These are phyloP conservation scores for Oscheius sp. DNA, from an alignment of 2,888 invertebrate species.

Conservation along the genomic window DNA sequence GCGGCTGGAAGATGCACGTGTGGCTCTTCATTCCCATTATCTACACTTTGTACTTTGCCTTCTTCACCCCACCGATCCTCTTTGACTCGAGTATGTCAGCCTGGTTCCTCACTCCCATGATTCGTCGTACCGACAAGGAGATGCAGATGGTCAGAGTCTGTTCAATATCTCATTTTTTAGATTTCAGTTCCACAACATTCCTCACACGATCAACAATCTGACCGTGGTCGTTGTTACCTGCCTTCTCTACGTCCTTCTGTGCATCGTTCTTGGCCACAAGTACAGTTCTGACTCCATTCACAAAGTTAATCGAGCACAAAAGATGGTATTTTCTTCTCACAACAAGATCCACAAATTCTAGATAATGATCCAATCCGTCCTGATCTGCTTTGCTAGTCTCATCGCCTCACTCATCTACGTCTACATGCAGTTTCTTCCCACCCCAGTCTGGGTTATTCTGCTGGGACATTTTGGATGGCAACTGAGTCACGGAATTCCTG, in stretches of 20 bases:
- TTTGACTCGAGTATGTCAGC: slow-evolving; percentile 54
- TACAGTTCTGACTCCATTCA: slow-evolving; percentile 15
- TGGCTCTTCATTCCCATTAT: not conserved
- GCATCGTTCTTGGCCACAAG: slow-evolving; percentile 30
- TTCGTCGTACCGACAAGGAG: not conserved
- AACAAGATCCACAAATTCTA: slow-evolving; percentile 26
- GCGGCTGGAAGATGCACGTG: not conserved
- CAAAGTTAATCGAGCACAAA: not conserved
- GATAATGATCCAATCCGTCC: slow-evolving; percentile 52
- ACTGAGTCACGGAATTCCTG: slow-evolving; percentile 47
- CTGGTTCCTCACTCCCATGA: slow-evolving; percentile 57
- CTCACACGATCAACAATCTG: slow-evolving; percentile 54
- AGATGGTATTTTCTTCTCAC: not conserved
- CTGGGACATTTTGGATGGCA: slow-evolving; percentile 56
- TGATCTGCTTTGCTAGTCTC: slow-evolving; percentile 51
- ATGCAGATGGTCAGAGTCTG: too few species aligned
- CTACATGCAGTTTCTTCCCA: slow-evolving; percentile 55
- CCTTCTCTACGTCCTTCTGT: slow-evolving; percentile 36
- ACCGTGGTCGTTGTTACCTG: slow-evolving; percentile 54
- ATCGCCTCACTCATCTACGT: slow-evolving; percentile 53
- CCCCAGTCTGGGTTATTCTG: slow-evolving; percentile 50
- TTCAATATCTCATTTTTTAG: too few species aligned
- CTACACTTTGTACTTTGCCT: slow-evolving; percentile 20
- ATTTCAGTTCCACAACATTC: slow-evolving; percentile 39
- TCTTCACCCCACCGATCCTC: slow-evolving; percentile 52